Conservation (phyloP, 2,888 invertebrate genomes). For the Thera obeliscata region DNA sequence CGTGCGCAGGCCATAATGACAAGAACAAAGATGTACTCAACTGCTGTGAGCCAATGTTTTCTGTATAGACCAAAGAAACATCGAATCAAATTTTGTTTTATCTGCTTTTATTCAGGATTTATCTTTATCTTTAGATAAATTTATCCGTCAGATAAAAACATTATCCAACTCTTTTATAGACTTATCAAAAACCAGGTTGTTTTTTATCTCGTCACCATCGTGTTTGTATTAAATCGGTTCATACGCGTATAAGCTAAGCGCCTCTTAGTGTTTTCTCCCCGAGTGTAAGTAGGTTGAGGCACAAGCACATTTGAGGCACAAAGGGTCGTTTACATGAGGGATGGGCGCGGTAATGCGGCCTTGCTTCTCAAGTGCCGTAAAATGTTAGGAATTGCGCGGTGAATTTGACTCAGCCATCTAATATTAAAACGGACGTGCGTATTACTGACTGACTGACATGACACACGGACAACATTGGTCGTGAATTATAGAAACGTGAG, state of each 20-base stretch:
- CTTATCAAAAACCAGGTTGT: too few species aligned
- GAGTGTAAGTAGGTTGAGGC: slow-evolving; percentile 13
- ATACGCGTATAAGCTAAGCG: background rate
- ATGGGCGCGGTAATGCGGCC: slow-evolving; percentile 41
- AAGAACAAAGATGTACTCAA: too few species aligned
- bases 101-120: too few species aligned
- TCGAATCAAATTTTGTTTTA: too few species aligned
- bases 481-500: too few species aligned
- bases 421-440: background rate
- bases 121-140: too few species aligned
- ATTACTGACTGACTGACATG: background rate
- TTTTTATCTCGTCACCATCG: background rate
- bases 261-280: slow-evolving; percentile 9
- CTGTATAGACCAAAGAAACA: too few species aligned
- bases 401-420: slow-evolving; percentile 33
- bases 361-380: slow-evolving; percentile 40
- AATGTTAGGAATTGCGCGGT: slow-evolving; percentile 39
- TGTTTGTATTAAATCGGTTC: slow-evolving; percentile 3
- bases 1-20: too few species aligned
- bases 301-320: slow-evolving; percentile 32
- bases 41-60: too few species aligned
- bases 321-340: slow-evolving; percentile 43
- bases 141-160: too few species aligned
- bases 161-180: too few species aligned
- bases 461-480: too few species aligned